Base-by-base conservation (phyloP, 1,140 invertebrate genomes). In the Brachionus manjavacas region DNA sequence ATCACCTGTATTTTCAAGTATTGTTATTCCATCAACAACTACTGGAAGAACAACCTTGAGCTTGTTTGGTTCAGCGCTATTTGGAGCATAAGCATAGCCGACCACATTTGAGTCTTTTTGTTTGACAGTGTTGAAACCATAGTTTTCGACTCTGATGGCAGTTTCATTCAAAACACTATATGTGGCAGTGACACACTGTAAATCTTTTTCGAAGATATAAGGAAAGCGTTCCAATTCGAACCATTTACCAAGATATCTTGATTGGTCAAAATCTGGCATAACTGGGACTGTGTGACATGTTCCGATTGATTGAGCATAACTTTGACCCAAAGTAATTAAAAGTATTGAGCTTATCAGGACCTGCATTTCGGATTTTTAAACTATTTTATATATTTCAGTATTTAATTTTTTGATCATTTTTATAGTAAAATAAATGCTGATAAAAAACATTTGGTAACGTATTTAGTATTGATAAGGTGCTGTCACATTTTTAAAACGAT, bases 121-220 rank as follows among this genome's bases (percentile, higher is more conserved):
- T 39, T 60, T 81, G n/a, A 64, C 79, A 11, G 52, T 81, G 79
- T 81, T 81, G 20, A 64, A 60, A 43, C 79, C 79, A 41, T 28
- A 64, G 9, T 81, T 81, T 39, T 11, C 4, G 3, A 81, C 79
- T 14, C 79, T 64, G 20, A 81, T 46, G 9, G 79, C 52, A 35
- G 79, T 81, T 60, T 60, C 52, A 35, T 81, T 81, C 12, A 81
- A n/a, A 11, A 20, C 20, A 64, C 52, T 35, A 23, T 81, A 81
- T 23, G 31, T 41, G 16, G 79, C 79, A 23, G 31, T 68, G 0
- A 81, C 79, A 68, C 79, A 81, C 43, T 64, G 28, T 60, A 81
- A 46, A 31, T 81, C 52, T 35, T 81, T 81, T 46, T 81, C 79
- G n/a, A 81, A 81, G 11, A 81, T 20, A 25, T 46, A 81, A 20